phyloP scores from a whole-genome alignment of 30 jellyfish, hydroid and myxozoan genomes.

The Chironex yamaguchii region DNA sequence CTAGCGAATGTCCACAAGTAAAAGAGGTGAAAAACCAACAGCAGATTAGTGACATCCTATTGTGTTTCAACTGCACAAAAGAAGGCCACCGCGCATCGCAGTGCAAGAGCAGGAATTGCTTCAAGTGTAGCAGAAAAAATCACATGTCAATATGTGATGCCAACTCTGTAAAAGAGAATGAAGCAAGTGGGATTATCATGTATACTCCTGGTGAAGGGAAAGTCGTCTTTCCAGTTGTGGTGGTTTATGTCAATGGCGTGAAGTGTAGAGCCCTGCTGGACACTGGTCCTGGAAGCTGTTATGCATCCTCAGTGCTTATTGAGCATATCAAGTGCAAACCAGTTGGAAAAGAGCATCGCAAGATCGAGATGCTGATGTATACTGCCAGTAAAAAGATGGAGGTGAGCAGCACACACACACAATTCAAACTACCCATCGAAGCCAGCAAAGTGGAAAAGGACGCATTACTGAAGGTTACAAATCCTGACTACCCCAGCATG shows the following conservation, averaged over 20 bases:
- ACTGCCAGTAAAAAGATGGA: slow-evolving; percentile 45
- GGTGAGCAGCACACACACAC: slow-evolving; percentile 15
- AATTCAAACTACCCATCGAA: slow-evolving; percentile 21
- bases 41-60: slow-evolving; percentile 44
- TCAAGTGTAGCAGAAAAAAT: slow-evolving; percentile 62
- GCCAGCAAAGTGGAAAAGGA: slow-evolving; percentile 52
- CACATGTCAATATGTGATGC: slow-evolving; percentile 73
- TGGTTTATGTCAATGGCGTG: slow-evolving; percentile 27
- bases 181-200: too few relatives aligned
- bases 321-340: slow-evolving; percentile 21
- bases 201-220: too few relatives aligned
- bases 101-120: slow-evolving; percentile 48
- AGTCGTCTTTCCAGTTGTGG: slow-evolving; percentile 20
- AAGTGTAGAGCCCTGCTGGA: slow-evolving; percentile 64
- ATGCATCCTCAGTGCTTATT: slow-evolving; percentile 40
- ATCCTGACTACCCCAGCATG: slow-evolving; percentile 40
- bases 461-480: slow-evolving; percentile 7
- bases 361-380: slow-evolving; percentile 58
- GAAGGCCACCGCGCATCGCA: slow-evolving; percentile 55
- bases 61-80: slow-evolving; percentile 83
- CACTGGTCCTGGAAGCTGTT: slow-evolving; percentile 84
- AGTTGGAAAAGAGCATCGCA: background rate
- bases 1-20: too few relatives aligned
- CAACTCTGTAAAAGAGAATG: too few relatives aligned
- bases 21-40: too few relatives aligned